A percentile compares a stretch with the other conserved stretches of the same genome.
phyloP scores from a whole-genome alignment of 2,797 vertebrate genomes.

The Vireo griseus region DNA sequence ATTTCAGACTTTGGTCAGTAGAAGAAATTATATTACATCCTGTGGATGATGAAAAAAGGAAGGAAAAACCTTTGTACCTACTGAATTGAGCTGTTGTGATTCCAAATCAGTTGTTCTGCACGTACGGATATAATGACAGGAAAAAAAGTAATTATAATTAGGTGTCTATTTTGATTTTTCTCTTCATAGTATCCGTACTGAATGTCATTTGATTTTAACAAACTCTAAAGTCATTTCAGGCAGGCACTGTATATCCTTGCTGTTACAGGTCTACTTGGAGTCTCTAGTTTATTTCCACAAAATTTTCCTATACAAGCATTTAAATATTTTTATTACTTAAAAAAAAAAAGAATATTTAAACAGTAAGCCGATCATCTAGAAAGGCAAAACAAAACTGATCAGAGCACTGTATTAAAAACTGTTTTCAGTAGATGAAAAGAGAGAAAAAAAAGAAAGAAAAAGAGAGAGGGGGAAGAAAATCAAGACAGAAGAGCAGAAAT shows the following conservation, averaged over 20 bases:
- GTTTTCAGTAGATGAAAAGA: neutral
- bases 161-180: conserved; percentile 77
- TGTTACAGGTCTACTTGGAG: neutral
- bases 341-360: neutral
- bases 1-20: conserved; percentile 62
- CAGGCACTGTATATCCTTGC: conserved; percentile 17
- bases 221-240: conserved; percentile 71
- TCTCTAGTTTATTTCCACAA: conserved; percentile 31
- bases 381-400: conserved; percentile 14
- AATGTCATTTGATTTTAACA: conserved; percentile 78
- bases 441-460: neutral
- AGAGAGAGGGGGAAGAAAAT: neutral
- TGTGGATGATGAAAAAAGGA: conserved; percentile 56
- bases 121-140: conserved; percentile 70
- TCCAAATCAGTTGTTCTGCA: conserved; percentile 75
- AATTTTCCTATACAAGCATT: conserved; percentile 31
- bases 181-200: conserved; percentile 76
- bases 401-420: neutral
- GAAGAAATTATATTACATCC: conserved; percentile 59
- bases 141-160: conserved; percentile 78
- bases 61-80: conserved; percentile 68
- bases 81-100: conserved; percentile 63
- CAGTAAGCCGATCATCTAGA: neutral
- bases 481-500: neutral
- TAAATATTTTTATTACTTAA: neutral